Percentiles rank a stretch among this genome's conserved stretches.
These are phyloP conservation scores for Amphipoea lucens DNA, from an alignment of 2,888 invertebrate species.

Conservation along the genomic window DNA sequence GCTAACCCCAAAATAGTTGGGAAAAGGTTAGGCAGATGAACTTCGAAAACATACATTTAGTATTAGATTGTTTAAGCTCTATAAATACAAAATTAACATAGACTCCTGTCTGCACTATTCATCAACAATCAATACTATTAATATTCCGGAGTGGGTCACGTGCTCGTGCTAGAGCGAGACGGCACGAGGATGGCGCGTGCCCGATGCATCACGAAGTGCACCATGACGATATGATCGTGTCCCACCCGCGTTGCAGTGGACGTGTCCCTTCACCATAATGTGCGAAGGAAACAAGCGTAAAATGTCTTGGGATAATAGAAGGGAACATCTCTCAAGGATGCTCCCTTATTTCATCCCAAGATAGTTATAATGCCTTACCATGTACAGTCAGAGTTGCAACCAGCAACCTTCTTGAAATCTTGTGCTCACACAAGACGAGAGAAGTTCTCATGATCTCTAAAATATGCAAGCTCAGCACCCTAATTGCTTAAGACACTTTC, in stretches of 20 bases:
- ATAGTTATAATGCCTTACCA: not conserved
- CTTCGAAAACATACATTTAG: not conserved
- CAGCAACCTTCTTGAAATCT: not conserved
- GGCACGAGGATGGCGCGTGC: slow-evolving; percentile 59
- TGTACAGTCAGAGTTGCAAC: not conserved
- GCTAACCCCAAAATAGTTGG: not conserved
- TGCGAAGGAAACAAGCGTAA: not conserved
- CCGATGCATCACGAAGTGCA: slow-evolving; percentile 47
- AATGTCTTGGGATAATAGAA: not conserved
- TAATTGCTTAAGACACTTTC: too few relatives aligned
- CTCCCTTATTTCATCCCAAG: too few relatives aligned
- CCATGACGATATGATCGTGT: slow-evolving; percentile 39
- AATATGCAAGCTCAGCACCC: too few relatives aligned
- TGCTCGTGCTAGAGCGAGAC: slow-evolving; percentile 46
- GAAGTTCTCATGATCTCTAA: too few relatives aligned
- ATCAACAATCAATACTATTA: slow-evolving; percentile 47
- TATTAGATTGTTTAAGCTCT: not conserved
- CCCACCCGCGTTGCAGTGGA: slow-evolving; percentile 49
- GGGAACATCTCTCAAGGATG: not conserved
- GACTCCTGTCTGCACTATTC: slow-evolving; percentile 16
- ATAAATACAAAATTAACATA: slow-evolving; percentile 1
- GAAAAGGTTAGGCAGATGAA: not conserved
- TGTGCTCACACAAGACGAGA: too few relatives aligned
- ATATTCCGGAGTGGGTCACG: slow-evolving; percentile 53
- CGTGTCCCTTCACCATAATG: slow-evolving; percentile 17